Percentiles rank a stretch among this genome's conserved stretches.
Evolutionary conservation across 2,888 invertebrate species (phyloP).

Genomic region (Stictocephala bisonia): DNA sequence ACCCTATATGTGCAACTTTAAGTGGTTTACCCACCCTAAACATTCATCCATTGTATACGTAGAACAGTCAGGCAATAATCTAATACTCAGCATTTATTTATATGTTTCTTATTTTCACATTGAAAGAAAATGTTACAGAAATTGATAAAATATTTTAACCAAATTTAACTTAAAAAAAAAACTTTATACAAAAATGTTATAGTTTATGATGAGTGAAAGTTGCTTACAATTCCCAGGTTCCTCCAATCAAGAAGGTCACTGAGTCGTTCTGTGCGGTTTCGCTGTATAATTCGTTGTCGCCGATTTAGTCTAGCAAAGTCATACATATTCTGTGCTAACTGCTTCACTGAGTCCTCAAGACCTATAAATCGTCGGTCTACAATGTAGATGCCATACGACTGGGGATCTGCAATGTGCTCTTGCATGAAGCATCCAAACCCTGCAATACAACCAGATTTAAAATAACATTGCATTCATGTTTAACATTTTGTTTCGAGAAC

Average conservation of each 20-base stretch:
- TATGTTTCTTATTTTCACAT: no score
- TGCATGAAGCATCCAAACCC: slow-evolving; percentile 99
- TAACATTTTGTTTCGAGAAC: background rate
- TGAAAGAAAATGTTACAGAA: no score
- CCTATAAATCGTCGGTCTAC: slow-evolving; percentile 93
- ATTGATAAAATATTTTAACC: no score
- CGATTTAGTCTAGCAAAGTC: slow-evolving; percentile 92
- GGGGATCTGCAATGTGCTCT: slow-evolving; percentile 96
- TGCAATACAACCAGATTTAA: slow-evolving; percentile 63
- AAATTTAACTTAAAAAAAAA: no score
- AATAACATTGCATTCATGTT: slow-evolving; percentile 5
- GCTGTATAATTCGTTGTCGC: slow-evolving; percentile 96
- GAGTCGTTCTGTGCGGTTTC: slow-evolving; percentile 96
- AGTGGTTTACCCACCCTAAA: no score
- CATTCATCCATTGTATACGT: no score
- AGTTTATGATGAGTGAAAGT: no score
- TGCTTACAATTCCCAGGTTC: slow-evolving; percentile 93
- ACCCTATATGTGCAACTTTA: no score
- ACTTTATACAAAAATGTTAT: no score
- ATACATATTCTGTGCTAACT: slow-evolving; percentile 91
- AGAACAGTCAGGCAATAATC: no score
- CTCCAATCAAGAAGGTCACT: slow-evolving; percentile 99
- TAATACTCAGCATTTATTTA: no score
- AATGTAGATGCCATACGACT: slow-evolving; percentile 98
- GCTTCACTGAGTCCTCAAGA: slow-evolving; percentile 90